These are phyloP conservation scores for Chrysopilus asiliformis DNA, from an alignment of 2,888 invertebrate genomes.

Conservation along the genomic window DNA sequence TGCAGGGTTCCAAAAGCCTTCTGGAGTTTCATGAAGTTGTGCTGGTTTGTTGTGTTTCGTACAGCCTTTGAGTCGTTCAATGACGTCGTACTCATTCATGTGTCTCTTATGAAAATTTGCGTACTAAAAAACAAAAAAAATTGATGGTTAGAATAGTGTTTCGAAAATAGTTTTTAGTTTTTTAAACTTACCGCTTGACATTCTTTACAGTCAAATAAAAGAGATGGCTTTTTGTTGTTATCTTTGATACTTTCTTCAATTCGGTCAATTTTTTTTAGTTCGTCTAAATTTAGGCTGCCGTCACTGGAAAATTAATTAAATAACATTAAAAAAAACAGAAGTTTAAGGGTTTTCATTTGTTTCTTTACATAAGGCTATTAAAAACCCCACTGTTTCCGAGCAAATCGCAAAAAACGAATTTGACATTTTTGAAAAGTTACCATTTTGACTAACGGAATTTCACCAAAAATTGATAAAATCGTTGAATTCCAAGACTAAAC, in stretches of 20 bases:
- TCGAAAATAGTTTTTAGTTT: not conserved
- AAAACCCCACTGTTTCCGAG: no score
- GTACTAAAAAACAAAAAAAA: not conserved
- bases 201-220: not conserved
- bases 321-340: not conserved
- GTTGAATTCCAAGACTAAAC: no score
- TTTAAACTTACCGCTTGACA: not conserved
- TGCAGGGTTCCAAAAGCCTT: slow-evolving; percentile 32
- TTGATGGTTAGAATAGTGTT: not conserved
- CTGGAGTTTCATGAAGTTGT: slow-evolving; percentile 23
- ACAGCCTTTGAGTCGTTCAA: slow-evolving; percentile 23
- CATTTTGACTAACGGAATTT: no score
- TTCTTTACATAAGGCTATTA: no score
- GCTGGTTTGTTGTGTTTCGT: slow-evolving; percentile 19
- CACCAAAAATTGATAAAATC: no score
- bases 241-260: not conserved
- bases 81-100: slow-evolving; percentile 23
- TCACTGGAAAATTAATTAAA: not conserved
- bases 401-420: no score
- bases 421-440: no score
- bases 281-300: slow-evolving; percentile 1
- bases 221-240: not conserved
- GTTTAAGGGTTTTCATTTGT: no score
- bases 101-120: slow-evolving; percentile 17
- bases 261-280: not conserved